Evolutionary conservation across 2,797 vertebrate genomes (phyloP).

Genomic region (Lepilemur septentrionalis): DNA sequence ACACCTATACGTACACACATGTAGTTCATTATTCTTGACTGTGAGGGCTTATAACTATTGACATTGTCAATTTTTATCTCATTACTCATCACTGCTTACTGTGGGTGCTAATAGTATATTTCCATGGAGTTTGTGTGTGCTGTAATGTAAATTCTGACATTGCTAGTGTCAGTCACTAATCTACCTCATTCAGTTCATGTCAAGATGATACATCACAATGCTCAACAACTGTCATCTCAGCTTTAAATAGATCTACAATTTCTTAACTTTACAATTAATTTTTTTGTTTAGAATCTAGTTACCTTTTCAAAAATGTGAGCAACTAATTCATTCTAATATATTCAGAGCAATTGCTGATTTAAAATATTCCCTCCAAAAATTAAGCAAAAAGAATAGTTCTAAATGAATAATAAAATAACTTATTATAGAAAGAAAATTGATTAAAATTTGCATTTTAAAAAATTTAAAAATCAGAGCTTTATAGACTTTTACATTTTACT

Average conservation of each 20-base stretch:
- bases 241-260: conserved; percentile 89
- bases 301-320: background rate
- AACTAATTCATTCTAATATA: conserved; percentile 49
- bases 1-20: conserved; percentile 41
- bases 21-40: conserved; percentile 89
- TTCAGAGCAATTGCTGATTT: conserved; percentile 54
- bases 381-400: background rate
- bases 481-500: background rate
- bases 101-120: conserved; percentile 84
- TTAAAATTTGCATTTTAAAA: background rate
- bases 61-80: conserved; percentile 91
- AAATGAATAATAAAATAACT: conserved; percentile 33
- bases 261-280: conserved; percentile 79
- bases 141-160: conserved; percentile 88
- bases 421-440: background rate
- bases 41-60: conserved; percentile 91
- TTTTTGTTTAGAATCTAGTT: conserved; percentile 53
- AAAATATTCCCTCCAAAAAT: conserved; percentile 20
- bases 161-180: conserved; percentile 88
- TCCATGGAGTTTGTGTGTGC: conserved; percentile 83
- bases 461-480: background rate
- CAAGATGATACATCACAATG: conserved; percentile 89
- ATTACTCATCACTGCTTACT: conserved; percentile 90
- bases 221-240: conserved; percentile 88
- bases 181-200: conserved; percentile 91